Base-by-base conservation (phyloP, 1,140 invertebrate species). In the Cotesia chilonis region DNA sequence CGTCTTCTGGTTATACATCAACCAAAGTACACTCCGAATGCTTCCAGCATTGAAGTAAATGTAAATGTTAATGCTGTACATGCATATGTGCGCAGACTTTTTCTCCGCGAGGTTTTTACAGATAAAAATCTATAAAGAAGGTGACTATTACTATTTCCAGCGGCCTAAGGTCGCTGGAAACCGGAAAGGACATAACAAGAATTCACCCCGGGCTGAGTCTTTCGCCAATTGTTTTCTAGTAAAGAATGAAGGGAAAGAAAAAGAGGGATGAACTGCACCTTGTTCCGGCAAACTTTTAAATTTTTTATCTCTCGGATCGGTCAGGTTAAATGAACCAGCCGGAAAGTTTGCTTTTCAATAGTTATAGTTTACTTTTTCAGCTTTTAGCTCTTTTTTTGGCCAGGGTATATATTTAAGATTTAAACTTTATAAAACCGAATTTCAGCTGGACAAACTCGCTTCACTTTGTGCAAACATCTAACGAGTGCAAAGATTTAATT, bases 321-420 rank as follows among this genome's bases (percentile, higher is more conserved):
- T 41, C 20, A 37, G 68, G 61, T 70, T 70, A 28, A 70, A 61
- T 41, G 57, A 70, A 70, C 57, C 52, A 61, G 68, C 41, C 38
- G 10, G 57, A 60, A 20, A 59, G 65, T 67, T 52, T 20, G 54
- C 51, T 51, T 52, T 52, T 67, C 5, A 52, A 36, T 37, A 36
- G 14, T 28, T 59, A 36, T 37, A 36, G 14, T 28, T 59, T 38
- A n/a, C 38, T 36, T 47, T 47, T 20, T 41, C 47, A 12, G n/a
- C 5, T 47, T 67, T 67, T 67, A 1, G 28, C 6, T 6, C 17
- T 17, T 65, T 47, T 55, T n/a, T n/a, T 55, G 54, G 17, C 1
- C 4, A 9, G 54, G 12, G 17, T 55, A n/a, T 55, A n/a, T 55
- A 14, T 55, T 12, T 1, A 55, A 55, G 54, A n/a, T 55, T 17